These are phyloP conservation scores for Drosophila nikananu DNA, from an alignment of 1,140 invertebrate species.

Conservation along the genomic window DNA sequence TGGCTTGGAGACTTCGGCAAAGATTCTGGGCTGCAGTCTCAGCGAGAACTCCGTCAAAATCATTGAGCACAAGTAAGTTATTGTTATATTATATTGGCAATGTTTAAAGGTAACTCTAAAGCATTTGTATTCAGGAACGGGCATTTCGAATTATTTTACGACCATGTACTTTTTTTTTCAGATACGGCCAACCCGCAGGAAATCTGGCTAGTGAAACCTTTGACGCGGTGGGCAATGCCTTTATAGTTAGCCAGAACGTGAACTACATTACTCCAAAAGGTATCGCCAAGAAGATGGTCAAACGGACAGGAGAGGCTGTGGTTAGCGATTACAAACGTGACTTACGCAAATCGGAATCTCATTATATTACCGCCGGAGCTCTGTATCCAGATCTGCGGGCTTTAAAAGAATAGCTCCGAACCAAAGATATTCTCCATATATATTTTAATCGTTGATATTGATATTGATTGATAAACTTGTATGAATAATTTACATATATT, in stretches of 20 bases:
- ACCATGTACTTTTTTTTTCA: slow-evolving; percentile 71
- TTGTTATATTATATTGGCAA: neutral
- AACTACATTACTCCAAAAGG: slow-evolving; percentile 88
- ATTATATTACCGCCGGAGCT: slow-evolving; percentile 76
- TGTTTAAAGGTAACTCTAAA: neutral
- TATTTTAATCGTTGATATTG: slow-evolving; percentile 34
- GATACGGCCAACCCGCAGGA: slow-evolving; percentile 88
- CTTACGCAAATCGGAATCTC: slow-evolving; percentile 65
- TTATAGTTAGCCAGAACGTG: slow-evolving; percentile 87
- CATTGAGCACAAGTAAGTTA: slow-evolving; percentile 88
- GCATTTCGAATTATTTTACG: slow-evolving; percentile 13
- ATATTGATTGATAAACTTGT: slow-evolving; percentile 13
- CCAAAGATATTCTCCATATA: slow-evolving; percentile 7
- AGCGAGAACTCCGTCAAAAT: slow-evolving; percentile 90
- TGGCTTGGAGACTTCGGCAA: slow-evolving; percentile 89
- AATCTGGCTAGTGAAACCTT: slow-evolving; percentile 87
- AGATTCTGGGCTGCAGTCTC: slow-evolving; percentile 88
- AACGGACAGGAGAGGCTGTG: slow-evolving; percentile 88
- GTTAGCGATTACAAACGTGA: slow-evolving; percentile 85
- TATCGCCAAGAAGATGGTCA: slow-evolving; percentile 88
- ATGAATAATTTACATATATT: slow-evolving; percentile 9
- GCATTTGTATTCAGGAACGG: too few relatives aligned
- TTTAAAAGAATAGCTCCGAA: slow-evolving; percentile 48
- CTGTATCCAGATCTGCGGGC: slow-evolving; percentile 78
- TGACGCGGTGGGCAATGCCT: slow-evolving; percentile 88